Evolutionary conservation across 1,140 invertebrate species (phyloP).

Genomic region (Himalopsyche phryganea): DNA sequence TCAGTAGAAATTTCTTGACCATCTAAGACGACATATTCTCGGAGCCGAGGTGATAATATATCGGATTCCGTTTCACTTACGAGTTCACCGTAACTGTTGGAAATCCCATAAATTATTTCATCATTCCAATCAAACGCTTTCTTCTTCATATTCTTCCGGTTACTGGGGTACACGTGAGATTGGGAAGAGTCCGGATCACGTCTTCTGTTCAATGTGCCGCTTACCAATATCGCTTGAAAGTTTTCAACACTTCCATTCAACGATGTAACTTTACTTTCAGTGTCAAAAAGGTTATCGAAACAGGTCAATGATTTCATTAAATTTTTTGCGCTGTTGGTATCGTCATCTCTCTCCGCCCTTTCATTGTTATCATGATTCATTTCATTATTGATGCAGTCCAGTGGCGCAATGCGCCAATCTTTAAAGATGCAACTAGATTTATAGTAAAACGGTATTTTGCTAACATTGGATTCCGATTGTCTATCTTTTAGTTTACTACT

Average conservation of each 20-base stretch:
- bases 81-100: too few species aligned
- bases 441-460: constrained; percentile 19
- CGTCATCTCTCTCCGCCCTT: constrained; percentile 6
- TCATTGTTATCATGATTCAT: constrained; percentile 11
- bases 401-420: neutral
- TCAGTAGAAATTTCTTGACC: too few species aligned
- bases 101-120: too few species aligned
- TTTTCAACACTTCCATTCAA: neutral
- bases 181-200: neutral
- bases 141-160: neutral
- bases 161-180: neutral
- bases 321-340: constrained; percentile 8
- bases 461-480: neutral
- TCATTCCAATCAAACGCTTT: neutral
- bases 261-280: neutral
- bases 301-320: neutral
- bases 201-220: neutral
- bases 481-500: neutral
- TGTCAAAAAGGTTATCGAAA: constrained; percentile 2
- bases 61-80: too few species aligned
- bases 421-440: constrained; percentile 16
- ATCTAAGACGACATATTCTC: too few species aligned
- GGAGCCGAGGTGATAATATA: too few species aligned
- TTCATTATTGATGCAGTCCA: constrained; percentile 16
- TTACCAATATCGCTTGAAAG: neutral